Conservation (phyloP, 2,113 vertebrate genomes). For the Leptobrachium ailaonicum region DNA sequence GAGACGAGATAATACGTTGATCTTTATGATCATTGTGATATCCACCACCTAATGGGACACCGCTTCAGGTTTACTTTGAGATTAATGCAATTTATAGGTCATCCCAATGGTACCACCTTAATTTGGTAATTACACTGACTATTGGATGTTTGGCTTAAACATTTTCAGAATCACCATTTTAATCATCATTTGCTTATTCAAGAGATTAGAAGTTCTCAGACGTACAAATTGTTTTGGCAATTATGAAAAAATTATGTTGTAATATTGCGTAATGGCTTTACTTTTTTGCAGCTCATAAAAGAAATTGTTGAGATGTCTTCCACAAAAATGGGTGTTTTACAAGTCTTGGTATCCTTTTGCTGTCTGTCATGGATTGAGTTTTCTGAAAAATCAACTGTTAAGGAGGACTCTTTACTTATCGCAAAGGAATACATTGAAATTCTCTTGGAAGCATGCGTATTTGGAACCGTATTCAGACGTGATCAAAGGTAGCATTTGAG, state of each 20-base stretch:
- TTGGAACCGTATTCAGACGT: constrained; percentile 86
- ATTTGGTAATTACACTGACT: too few species aligned
- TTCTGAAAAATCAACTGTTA: constrained; percentile 27
- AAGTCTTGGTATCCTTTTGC: constrained; percentile 79
- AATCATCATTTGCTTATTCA: too few species aligned
- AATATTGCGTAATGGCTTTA: too few species aligned
- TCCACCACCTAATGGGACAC: too few species aligned
- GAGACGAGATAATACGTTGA: not conserved
- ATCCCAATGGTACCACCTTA: too few species aligned
- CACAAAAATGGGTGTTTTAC: constrained; percentile 86
- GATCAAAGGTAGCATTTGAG: constrained; percentile 81
- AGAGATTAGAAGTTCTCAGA: too few species aligned
- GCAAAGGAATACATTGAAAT: constrained; percentile 76
- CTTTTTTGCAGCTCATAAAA: constrained; percentile 71
- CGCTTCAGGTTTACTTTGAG: too few species aligned
- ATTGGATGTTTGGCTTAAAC: too few species aligned
- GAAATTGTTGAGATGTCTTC: constrained; percentile 84
- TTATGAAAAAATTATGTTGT: too few species aligned
- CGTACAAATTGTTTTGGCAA: too few species aligned
- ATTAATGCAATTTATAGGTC: too few species aligned
- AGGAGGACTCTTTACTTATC: constrained; percentile 62
- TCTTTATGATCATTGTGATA: not conserved
- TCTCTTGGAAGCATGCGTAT: constrained; percentile 82
- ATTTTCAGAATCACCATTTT: too few species aligned
- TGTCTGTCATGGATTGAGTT: constrained; percentile 79